phyloP scores from a whole-genome alignment of 2,113 vertebrate species.

The Centropus unirufus region DNA sequence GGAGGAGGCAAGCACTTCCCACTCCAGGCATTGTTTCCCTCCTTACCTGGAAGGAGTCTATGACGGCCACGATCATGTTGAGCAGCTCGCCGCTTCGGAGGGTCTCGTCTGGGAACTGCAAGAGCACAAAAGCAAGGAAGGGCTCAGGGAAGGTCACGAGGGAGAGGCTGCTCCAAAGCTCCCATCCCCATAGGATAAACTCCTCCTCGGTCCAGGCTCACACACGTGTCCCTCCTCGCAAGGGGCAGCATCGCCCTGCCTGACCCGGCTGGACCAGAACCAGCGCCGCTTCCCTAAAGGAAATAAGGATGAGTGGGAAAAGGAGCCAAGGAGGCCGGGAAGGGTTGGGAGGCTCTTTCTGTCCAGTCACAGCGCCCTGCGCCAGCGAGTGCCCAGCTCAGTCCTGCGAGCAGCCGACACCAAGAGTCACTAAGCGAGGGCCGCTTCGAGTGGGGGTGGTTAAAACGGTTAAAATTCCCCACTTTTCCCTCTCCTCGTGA shows the following conservation, averaged over 20 bases:
- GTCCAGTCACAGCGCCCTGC: neutral
- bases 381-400: neutral
- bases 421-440: neutral
- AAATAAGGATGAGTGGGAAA: neutral
- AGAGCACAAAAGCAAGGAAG: neutral
- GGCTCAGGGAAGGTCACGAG: neutral
- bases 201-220: neutral
- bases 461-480: neutral
- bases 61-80: conserved; percentile 98
- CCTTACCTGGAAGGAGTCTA: conserved; percentile 88
- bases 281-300: neutral
- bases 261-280: neutral
- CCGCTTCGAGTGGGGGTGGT: neutral
- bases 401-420: neutral
- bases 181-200: rapidly evolving
- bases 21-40: rapidly evolving
- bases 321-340: no score
- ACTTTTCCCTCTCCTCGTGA: neutral
- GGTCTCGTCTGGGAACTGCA: conserved; percentile 94
- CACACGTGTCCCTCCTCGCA: rapidly evolving
- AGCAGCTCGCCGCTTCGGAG: conserved; percentile 92
- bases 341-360: neutral
- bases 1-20: neutral
- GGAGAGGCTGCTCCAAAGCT: rapidly evolving
- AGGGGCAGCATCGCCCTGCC: neutral